These are phyloP conservation scores for Zalophus californianus DNA, from an alignment of 2,797 vertebrate species.

Conservation along the genomic window DNA sequence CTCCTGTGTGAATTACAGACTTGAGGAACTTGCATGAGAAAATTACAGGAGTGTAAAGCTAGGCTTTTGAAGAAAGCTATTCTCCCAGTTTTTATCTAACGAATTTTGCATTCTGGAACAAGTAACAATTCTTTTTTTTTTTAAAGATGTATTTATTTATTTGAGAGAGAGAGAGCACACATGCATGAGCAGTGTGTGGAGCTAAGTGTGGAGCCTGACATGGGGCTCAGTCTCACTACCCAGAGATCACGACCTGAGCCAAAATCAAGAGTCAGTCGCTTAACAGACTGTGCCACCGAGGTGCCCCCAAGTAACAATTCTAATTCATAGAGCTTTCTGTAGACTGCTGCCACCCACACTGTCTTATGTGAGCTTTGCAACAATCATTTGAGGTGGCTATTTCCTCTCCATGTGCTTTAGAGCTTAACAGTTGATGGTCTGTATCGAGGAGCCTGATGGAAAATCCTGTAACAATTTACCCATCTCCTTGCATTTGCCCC, in stretches of 20 bases:
- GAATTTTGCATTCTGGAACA: not conserved
- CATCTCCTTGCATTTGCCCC: not conserved
- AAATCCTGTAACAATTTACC: not conserved
- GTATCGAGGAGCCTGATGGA: not conserved
- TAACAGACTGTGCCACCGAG: not conserved
- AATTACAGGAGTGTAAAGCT: not conserved
- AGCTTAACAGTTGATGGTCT: not conserved
- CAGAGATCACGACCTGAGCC: not conserved
- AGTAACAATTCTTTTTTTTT: not conserved
- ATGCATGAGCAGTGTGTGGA: not conserved
- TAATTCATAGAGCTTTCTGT: not conserved
- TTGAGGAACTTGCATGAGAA: not conserved
- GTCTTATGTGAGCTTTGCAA: not conserved
- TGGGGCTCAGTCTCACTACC: not conserved
- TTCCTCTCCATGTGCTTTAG: not conserved
- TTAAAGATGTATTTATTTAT: not conserved
- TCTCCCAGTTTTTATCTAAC: not conserved
- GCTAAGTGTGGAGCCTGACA: not conserved
- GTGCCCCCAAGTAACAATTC: not conserved
- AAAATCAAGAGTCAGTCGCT: not conserved
- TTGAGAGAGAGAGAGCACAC: not conserved
- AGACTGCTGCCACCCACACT: not conserved
- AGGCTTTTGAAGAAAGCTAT: not conserved
- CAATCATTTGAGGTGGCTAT: not conserved
- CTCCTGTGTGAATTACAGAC: not conserved